phyloP scores from a whole-genome alignment of 2,797 vertebrate genomes.

The Halcyon badia region DNA sequence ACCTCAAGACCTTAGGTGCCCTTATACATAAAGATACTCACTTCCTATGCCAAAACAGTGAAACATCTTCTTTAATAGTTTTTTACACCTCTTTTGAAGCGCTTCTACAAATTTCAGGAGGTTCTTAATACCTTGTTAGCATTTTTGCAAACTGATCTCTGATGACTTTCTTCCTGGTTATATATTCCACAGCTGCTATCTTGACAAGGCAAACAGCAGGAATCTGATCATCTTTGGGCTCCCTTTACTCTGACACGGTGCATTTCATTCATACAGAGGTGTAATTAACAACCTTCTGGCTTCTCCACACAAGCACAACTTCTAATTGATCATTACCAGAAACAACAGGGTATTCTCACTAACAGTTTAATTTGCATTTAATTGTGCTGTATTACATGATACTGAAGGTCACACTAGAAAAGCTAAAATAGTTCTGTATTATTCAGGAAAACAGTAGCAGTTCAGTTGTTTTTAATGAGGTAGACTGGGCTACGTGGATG shows the following conservation, averaged over 20 bases:
- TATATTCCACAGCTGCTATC: neutral
- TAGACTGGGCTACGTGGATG: neutral
- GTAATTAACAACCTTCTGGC: neutral
- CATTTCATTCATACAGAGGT: slow-evolving; percentile 1
- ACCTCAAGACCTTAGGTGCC: neutral
- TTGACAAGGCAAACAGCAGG: slow-evolving; percentile 29
- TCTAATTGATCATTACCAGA: slow-evolving; percentile 12
- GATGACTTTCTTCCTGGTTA: neutral
- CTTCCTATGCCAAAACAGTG: neutral
- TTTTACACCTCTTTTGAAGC: neutral
- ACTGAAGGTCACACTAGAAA: neutral
- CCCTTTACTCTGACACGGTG: neutral
- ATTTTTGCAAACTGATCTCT: neutral
- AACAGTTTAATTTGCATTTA: slow-evolving; percentile 15
- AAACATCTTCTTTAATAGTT: neutral
- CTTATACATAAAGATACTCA: neutral
- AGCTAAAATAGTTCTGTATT: neutral
- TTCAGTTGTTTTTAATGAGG: neutral
- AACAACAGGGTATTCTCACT: neutral
- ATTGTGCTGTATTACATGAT: neutral
- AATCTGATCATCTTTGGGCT: neutral
- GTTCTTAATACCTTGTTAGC: neutral
- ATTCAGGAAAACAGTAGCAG: neutral
- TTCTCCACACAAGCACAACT: neutral
- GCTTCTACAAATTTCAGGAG: neutral